Conservation (phyloP, 2,888 invertebrate species). For the Drosophila bunnanda region DNA sequence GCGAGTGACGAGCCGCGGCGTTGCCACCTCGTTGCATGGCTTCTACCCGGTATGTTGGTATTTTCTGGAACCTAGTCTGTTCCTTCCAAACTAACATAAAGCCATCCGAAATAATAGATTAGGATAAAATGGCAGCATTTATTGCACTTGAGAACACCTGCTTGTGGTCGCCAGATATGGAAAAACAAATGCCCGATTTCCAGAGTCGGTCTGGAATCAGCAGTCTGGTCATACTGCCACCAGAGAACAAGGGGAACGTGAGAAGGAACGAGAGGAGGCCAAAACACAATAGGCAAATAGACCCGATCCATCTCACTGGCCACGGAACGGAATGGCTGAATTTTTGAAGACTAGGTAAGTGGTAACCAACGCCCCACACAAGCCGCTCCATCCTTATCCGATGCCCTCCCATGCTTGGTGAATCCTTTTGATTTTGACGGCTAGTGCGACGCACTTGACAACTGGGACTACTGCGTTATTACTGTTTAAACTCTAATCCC, state of each 20-base stretch:
- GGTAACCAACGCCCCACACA: neutral
- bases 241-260: constrained; percentile 11
- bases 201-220: neutral
- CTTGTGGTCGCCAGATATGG: neutral
- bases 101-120: neutral
- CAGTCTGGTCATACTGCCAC: constrained; percentile 20
- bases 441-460: constrained; percentile 18
- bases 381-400: neutral
- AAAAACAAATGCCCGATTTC: neutral
- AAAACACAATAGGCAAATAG: constrained; percentile 20
- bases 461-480: constrained; percentile 5
- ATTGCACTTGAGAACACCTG: neutral
- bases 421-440: neutral
- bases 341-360: constrained; percentile 78
- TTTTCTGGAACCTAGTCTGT: neutral
- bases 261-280: constrained; percentile 13
- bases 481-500: constrained; percentile 6
- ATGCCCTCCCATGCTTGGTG: neutral
- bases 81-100: no score
- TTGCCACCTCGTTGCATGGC: constrained; percentile 55
- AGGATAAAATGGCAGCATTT: neutral
- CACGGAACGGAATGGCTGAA: constrained; percentile 72
- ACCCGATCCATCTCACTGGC: constrained; percentile 17
- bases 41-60: constrained; percentile 21
- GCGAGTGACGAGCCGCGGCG: constrained; percentile 71